Evolutionary conservation across 2,888 invertebrate genomes (phyloP).

Genomic region (Scrobipalpa atriplicella): DNA sequence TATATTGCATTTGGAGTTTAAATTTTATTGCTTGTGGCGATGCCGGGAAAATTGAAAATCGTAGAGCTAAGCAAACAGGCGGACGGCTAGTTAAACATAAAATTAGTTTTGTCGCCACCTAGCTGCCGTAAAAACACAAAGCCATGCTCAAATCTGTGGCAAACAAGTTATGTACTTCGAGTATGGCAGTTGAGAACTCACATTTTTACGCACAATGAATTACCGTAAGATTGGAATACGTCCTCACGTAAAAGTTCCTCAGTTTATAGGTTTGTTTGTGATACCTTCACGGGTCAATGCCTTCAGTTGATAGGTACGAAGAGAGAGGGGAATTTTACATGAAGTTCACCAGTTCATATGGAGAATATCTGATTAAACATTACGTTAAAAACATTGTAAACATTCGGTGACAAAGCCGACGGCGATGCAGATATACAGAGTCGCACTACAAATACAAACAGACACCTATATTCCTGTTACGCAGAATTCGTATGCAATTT

Average conservation of each 20-base stretch:
- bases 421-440: constrained; percentile 4
- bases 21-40: constrained; percentile 17
- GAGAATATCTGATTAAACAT: neutral
- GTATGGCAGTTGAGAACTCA: neutral
- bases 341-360: constrained; percentile 5
- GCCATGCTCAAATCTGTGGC: neutral
- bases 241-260: constrained; percentile 17
- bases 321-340: neutral
- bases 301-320: neutral
- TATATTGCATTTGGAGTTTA: constrained; percentile 20
- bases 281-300: constrained; percentile 23
- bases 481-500: constrained; percentile 10
- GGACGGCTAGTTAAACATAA: constrained; percentile 23
- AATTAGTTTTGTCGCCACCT: constrained; percentile 20
- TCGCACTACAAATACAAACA: constrained; percentile 3
- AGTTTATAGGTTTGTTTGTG: constrained; percentile 31
- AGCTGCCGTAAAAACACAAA: constrained; percentile 20
- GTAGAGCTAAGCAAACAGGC: constrained; percentile 4
- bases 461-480: neutral
- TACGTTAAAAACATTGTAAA: neutral
- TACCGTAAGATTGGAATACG: constrained; percentile 5
- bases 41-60: constrained; percentile 15
- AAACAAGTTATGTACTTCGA: neutral
- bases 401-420: neutral
- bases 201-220: neutral